Base-by-base conservation (phyloP, 2,797 vertebrate genomes). In the Melanotaenia nigrans region DNA sequence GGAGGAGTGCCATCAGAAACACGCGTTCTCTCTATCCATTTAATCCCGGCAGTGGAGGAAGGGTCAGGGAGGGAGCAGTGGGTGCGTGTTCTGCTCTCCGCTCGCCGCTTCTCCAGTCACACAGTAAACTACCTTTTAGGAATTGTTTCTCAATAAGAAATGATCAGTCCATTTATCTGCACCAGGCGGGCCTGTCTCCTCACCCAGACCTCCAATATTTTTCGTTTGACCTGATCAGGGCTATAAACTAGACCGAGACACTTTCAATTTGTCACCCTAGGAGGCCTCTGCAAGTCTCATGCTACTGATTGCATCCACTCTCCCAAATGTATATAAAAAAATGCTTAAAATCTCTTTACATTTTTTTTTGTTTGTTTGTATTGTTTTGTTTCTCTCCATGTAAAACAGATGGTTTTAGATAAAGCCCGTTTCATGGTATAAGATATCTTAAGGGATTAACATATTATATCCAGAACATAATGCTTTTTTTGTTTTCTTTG, bases 141-240 rank as follows among this genome's bases (percentile, higher is more conserved):
- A 96, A 97, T 97, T 96, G 96, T 97, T 97, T 96, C 96, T 97
- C 96, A 96, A 97, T 96, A 95, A 92, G 92, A 97, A 97, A 97
- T 97, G 96, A 97, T 97, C 96, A 96, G 96, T 96, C 96, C 96
- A 97, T 97, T 97, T 96, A 97, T 97, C 96, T 97, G 95, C 95
- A 86, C 94, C 95, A 95, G 96, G 93, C 95, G 94, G 95, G 94
- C 92, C 96, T 96, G 96, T 97, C 96, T 96, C 93, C 93, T 95
- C 92, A 94, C 94, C 94, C 95, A 92, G 95, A 94, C 95, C 95
- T 95, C 95, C 95, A 96, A 96, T 96, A 96, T 96, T 96, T 96
- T 96, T 95, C 95, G 93, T 88, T 96, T 96, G 95, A 96, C 96
- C 96, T 92, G 96, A 96, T 96, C 96, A 95, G 95, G 95, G 96